Evolutionary conservation across 2,113 vertebrate species (phyloP).

Genomic region (Hystrix brachyura): DNA sequence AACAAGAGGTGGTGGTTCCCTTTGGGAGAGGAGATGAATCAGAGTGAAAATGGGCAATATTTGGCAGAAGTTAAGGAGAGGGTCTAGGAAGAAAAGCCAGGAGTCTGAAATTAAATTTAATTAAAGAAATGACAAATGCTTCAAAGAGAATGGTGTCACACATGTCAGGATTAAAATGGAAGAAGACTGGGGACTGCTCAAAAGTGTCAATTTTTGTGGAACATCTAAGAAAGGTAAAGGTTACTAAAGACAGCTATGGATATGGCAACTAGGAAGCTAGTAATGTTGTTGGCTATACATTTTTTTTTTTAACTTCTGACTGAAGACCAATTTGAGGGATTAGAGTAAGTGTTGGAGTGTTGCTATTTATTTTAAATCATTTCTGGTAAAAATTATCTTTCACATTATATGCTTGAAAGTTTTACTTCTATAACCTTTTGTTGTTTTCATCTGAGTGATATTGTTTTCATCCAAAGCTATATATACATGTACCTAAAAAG

Average conservation of each 20-base stretch:
- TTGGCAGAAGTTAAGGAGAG: neutral
- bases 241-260: neutral
- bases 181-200: neutral
- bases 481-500: neutral
- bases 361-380: slow-evolving; percentile 17
- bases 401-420: neutral
- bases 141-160: neutral
- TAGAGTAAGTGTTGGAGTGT: neutral
- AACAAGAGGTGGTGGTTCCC: neutral
- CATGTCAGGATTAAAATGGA: neutral
- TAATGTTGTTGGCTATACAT: neutral
- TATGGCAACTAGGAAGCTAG: neutral
- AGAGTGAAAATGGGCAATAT: neutral
- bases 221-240: neutral
- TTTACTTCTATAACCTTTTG: neutral
- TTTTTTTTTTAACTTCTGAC: neutral
- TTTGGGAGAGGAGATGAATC: neutral
- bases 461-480: neutral
- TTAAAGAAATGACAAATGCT: slow-evolving; percentile 6
- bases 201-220: neutral
- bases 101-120: slow-evolving; percentile 21
- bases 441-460: neutral
- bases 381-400: slow-evolving; percentile 8
- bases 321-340: neutral
- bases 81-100: neutral